phyloP scores from a whole-genome alignment of 2,888 invertebrate genomes.

The Cordilura impudica region DNA sequence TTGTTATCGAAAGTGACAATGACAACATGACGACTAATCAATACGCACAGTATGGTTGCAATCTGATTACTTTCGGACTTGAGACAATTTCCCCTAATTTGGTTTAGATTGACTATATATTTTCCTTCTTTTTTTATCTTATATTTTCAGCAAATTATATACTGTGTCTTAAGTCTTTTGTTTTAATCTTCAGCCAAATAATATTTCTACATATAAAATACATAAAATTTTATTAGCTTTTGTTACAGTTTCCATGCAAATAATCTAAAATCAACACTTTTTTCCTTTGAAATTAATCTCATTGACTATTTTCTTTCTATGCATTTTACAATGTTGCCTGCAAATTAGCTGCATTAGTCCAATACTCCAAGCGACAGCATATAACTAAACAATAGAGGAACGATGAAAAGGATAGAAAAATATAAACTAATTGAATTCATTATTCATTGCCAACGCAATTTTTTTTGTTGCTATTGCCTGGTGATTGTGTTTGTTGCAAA shows the following conservation, averaged over 20 bases:
- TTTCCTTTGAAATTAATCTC: neutral
- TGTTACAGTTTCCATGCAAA: slow-evolving; percentile 32
- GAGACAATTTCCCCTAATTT: no score
- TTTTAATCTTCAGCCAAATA: no score
- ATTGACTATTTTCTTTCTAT: slow-evolving; percentile 30
- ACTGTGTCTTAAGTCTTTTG: no score
- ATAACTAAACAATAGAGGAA: slow-evolving; percentile 31
- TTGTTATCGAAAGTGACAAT: no score
- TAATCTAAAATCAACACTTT: slow-evolving; percentile 44
- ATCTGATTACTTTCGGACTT: no score
- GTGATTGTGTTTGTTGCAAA: neutral
- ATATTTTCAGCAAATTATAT: no score
- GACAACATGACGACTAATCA: no score
- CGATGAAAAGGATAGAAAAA: neutral
- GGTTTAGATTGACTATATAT: no score
- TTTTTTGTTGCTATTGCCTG: slow-evolving; percentile 13
- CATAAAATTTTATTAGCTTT: slow-evolving; percentile 1
- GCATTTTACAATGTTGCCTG: neutral
- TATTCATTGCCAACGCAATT: slow-evolving; percentile 63
- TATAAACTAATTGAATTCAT: slow-evolving; percentile 65
- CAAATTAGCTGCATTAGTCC: slow-evolving; percentile 20
- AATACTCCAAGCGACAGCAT: slow-evolving; percentile 29
- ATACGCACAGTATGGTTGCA: no score
- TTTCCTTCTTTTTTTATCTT: no score
- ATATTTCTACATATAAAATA: no score